Percentiles rank a stretch among this genome's conserved stretches.
These are phyloP conservation scores for Meiosimyza decipiens DNA, from an alignment of 2,888 invertebrate species.

Conservation along the genomic window DNA sequence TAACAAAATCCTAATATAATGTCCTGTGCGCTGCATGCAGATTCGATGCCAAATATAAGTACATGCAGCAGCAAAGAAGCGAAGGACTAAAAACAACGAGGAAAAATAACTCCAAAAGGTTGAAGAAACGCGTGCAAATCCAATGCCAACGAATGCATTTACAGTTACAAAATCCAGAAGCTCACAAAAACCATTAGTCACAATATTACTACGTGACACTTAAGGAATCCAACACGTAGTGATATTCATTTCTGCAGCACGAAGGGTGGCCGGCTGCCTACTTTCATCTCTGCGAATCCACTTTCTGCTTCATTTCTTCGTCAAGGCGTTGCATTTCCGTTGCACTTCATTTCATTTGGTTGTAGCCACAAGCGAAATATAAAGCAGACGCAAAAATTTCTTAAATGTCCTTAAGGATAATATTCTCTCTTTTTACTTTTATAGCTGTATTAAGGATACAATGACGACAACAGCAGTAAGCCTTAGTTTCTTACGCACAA, in stretches of 20 bases:
- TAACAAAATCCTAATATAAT: slow-evolving; percentile 11
- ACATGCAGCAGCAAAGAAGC: no score
- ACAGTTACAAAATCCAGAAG: slow-evolving; percentile 30
- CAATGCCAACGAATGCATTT: slow-evolving; percentile 21
- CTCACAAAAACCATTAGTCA: slow-evolving; percentile 58
- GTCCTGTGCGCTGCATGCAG: neutral
- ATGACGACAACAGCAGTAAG: slow-evolving; percentile 2
- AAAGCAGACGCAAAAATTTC: slow-evolving; percentile 3
- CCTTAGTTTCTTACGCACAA: neutral
- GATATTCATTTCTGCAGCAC: neutral
- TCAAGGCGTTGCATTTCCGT: neutral
- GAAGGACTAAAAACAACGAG: neutral
- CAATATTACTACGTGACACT: slow-evolving; percentile 52
- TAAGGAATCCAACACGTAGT: neutral
- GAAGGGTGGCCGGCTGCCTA: neutral
- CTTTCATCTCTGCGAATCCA: neutral
- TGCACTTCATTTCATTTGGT: slow-evolving; percentile 23
- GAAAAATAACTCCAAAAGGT: neutral
- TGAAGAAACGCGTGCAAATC: neutral
- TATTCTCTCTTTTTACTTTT: slow-evolving; percentile 2
- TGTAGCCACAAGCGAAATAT: neutral
- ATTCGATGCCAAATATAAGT: no score
- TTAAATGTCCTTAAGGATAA: slow-evolving; percentile 27
- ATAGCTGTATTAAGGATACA: slow-evolving; percentile 25
- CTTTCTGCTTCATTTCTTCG: neutral